A percentile compares a stretch with the other conserved stretches of the same genome.
phyloP scores from a whole-genome alignment of 2,113 vertebrate species.

The Caranx ignobilis region DNA sequence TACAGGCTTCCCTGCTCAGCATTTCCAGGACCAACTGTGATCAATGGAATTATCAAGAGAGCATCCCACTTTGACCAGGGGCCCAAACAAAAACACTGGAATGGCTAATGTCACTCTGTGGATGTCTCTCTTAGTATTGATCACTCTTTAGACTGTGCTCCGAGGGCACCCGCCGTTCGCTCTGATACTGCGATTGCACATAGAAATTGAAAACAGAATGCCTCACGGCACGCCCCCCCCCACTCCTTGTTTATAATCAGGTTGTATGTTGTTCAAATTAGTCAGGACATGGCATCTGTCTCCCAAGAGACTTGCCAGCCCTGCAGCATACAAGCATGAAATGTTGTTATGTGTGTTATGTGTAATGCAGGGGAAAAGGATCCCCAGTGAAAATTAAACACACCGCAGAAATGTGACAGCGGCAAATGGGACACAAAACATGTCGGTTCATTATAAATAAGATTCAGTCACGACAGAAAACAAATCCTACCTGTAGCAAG shows the following conservation, averaged over 20 bases:
- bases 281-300: slow-evolving; percentile 50
- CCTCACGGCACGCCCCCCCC: background rate
- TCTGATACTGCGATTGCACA: slow-evolving; percentile 17
- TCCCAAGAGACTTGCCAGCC: slow-evolving; percentile 47
- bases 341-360: slow-evolving; percentile 25
- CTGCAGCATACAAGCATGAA: slow-evolving; percentile 41
- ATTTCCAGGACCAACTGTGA: slow-evolving; percentile 27
- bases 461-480: slow-evolving; percentile 12
- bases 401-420: slow-evolving; percentile 12
- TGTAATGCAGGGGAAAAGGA: background rate
- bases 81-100: slow-evolving; percentile 56
- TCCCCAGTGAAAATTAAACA: slow-evolving; percentile 17
- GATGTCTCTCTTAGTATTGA: slow-evolving; percentile 47
- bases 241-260: slow-evolving; percentile 54
- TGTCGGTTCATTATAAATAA: slow-evolving; percentile 38
- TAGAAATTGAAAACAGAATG: slow-evolving; percentile 37
- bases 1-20: slow-evolving; percentile 48
- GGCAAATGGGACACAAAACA: slow-evolving; percentile 15
- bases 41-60: slow-evolving; percentile 60
- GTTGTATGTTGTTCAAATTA: slow-evolving; percentile 67
- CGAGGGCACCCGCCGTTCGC: slow-evolving; percentile 7
- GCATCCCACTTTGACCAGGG: slow-evolving; percentile 49
- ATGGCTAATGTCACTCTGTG: slow-evolving; percentile 36
- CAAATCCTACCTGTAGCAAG: slow-evolving; percentile 29
- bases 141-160: slow-evolving; percentile 21